A percentile compares a stretch with the other conserved stretches of the same genome.
phyloP scores from a whole-genome alignment of 2,113 vertebrate genomes.

The Orycteropus afer region DNA sequence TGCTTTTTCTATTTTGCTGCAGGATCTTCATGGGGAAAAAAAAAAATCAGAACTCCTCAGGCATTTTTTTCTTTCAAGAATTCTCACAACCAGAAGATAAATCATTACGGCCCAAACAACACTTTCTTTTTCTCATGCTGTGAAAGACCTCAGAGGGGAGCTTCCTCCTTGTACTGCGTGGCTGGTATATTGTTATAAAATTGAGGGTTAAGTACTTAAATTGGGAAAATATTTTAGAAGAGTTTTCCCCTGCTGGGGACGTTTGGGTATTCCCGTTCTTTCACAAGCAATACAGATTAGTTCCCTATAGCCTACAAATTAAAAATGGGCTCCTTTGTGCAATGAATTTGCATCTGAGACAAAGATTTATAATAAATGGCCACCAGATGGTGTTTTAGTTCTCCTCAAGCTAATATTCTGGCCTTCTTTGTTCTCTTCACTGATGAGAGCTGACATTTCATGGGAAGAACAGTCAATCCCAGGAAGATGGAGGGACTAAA shows the following conservation, averaged over 20 bases:
- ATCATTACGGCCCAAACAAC: background rate
- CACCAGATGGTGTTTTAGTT: slow-evolving; percentile 71
- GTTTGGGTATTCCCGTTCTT: background rate
- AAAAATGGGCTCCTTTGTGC: background rate
- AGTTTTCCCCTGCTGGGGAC: background rate
- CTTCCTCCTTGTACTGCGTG: background rate
- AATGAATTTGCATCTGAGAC: background rate
- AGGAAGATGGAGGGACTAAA: background rate
- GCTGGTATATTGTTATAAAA: background rate
- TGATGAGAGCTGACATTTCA: background rate
- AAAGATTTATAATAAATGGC: slow-evolving; percentile 52
- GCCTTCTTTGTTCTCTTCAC: background rate
- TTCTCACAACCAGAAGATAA: background rate
- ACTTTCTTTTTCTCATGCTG: background rate
- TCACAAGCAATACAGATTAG: background rate
- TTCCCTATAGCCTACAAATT: slow-evolving; percentile 26
- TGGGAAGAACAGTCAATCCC: background rate
- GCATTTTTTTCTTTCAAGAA: background rate
- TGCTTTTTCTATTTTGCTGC: background rate
- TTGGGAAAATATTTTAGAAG: background rate
- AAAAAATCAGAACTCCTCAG: background rate
- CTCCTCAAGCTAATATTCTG: background rate
- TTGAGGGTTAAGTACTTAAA: background rate
- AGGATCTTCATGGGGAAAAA: background rate
- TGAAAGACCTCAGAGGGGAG: background rate